Base-by-base conservation (phyloP, 2,113 vertebrate species). In the Lucifuga dentata region DNA sequence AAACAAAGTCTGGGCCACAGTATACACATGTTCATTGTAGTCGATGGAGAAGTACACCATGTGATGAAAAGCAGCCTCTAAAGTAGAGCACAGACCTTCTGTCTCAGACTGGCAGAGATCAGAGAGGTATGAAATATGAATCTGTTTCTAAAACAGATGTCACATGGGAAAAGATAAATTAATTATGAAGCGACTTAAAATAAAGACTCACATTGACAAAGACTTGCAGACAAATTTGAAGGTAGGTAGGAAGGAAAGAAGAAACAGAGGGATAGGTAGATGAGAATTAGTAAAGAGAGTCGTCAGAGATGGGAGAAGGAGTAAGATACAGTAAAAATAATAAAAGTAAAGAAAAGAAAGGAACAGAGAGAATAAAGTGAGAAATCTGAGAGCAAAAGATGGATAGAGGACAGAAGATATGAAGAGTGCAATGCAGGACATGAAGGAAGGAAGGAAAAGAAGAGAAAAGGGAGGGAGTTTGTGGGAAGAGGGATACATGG, bases 81-180 rank as follows among this genome's bases (percentile, higher is more conserved):
- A 66, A 68, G 71, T 48, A 56, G 52, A 56, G 43, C 46, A 7
- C 29, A 29, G 56, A 56, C 44, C 12, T 53, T 60, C 46, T 12
- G 32, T 29, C 24, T 64, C 38, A 46, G 12, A 39, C 38, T 5
- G 10, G 21, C 32, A 36, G 17, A 40, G 29, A 46, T 69, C 17
- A 15, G 32, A 23, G 11, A 49, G 48, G 58, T 44, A 44, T 79
- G 33, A 85, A 71, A 76, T 52, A 76, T 52, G 11, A 60, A 69
- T 51, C 16, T 9, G 55, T 33, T 57, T 65, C 49, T 65, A 45
- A 62, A 80, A 51, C 23, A 44, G 8, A 48, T 39, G 5, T 36
- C 36, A 36, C 19, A 56, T 13, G 5, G 26, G 16, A 40, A 24
- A 33, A 61, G 56, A 15, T 10, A 19, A 23, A 63, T 72, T 48